Base-by-base conservation (phyloP, 2,113 vertebrate species). In the Trogon surrucura region DNA sequence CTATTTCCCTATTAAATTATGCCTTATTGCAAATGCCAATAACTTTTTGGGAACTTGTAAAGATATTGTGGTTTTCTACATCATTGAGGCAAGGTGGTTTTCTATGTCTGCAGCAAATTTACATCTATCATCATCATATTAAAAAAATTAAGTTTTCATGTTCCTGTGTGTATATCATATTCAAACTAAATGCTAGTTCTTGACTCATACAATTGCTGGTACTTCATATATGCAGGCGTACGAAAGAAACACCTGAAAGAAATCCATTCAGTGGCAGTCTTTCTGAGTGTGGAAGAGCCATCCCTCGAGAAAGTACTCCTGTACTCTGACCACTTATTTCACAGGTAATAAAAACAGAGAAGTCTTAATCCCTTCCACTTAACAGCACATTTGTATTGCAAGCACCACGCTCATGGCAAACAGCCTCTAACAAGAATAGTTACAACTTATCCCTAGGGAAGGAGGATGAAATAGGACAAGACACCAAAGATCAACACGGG, bases 1-100 rank as follows among this genome's bases (percentile, higher is more conserved):
- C 72, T 60, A 8, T 29, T 84, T 84, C 53, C 25, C 6, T 88
- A 25, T 30, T 95, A 82, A 91, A 95, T 75, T 80, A 81, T 45
- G 27, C 41, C 83, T 74, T 87, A 45, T 36, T 67, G 27, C 91
- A 94, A 89, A 73, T 58, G 56, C 17, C 2, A 8, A n/a, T 82
- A 97, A 83, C 38, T 48, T 95, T 19, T 7, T 30, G 32, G 41
- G 54, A 79, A 34, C 36, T 85, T 94, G 58, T 44, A 54, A 84
- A 72, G 81, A 80, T 48, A 80, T 14, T 87, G 56, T 51, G 6
- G 34, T 91, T 78, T 90, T 75, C 25, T 77, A 25, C 58, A 26
- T 45, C 34, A 64, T 0, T 61, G 44, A 91, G 41, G 22, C 56
- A 82, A 89, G 36, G 36, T 41, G 41, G 10, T 41, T 41, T 41